A percentile compares a stretch with the other conserved stretches of the same genome.
phyloP scores from a whole-genome alignment of 2,888 invertebrate genomes.

The Thereva nobilitata region DNA sequence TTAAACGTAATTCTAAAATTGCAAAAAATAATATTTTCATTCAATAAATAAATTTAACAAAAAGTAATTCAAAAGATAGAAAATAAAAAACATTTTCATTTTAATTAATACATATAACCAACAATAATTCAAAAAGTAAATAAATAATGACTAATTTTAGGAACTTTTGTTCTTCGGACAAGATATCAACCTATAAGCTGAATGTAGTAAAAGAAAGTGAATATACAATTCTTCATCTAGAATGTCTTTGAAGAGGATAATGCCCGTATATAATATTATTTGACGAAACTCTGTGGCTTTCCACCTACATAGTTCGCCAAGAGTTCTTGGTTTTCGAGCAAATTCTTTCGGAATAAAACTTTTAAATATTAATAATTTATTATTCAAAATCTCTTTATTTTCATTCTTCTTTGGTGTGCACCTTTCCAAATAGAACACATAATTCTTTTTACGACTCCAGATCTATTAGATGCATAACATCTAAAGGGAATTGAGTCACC shows the following conservation, averaged over 20 bases:
- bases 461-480: slow-evolving; percentile 38
- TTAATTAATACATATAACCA: no score
- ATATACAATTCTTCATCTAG: neutral
- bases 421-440: slow-evolving; percentile 10
- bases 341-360: slow-evolving; percentile 32
- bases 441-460: slow-evolving; percentile 38
- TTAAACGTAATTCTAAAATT: no score
- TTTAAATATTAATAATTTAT: neutral
- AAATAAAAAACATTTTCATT: no score
- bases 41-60: no score
- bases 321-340: slow-evolving; percentile 17
- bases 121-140: no score
- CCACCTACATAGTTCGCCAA: neutral
- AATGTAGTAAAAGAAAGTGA: neutral
- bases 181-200: slow-evolving; percentile 4
- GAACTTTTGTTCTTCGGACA: neutral
- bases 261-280: neutral
- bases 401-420: neutral
- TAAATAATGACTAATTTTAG: no score
- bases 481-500: slow-evolving; percentile 37
- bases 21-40: no score
- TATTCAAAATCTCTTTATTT: slow-evolving; percentile 9
- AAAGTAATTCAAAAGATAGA: no score
- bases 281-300: slow-evolving; percentile 7
- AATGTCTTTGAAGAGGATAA: neutral